Base-by-base conservation (phyloP, 2,113 vertebrate species). In the Lycocorax pyrrhopterus region DNA sequence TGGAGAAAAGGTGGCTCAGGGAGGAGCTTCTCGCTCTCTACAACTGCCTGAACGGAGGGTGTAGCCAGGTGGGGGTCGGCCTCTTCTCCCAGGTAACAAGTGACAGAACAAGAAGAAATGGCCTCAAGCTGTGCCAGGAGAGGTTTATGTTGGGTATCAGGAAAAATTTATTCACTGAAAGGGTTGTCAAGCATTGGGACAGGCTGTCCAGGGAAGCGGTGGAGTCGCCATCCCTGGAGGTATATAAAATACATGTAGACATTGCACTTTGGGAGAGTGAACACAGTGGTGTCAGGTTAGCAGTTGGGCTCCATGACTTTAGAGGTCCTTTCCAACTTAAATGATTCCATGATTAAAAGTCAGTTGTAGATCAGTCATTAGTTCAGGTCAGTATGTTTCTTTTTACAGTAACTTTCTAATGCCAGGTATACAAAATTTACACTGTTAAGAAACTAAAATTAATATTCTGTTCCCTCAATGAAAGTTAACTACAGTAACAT, bases 11-110 rank as follows among this genome's bases (percentile, higher is more conserved):
- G 30, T 0, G 2, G 12, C 37, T 69, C 9, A 41, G 11, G 18
- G 32, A 1, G 8, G 3, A 51, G 1, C 18, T 29, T 13, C 35
- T 10, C 2, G 2, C 67, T 47, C 35, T 29, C 21, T 47, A 3
- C 4, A 60, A 1, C 8, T 35, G 43, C 68, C 35, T 60, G 53
- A 60, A 32, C 67, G 30, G 15, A 67, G 5, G 6, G 1, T 15
- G 21, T 1, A 49, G 53, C 4, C 8, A 25, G 26, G 30, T 16
- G 30, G n/a, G 29, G 6, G 32, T 62, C 1, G 0, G 26, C 1
- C 33, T 51, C 32, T 39, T 75, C 33, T 71, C 20, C 23, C 37
- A 82, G 4, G 20, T 35, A 64, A n/a, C 12, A 75, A 66, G 17
- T 6, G 30, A n/a, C 16, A 82, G 12, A 17, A 73, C 20, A 66